Conservation (phyloP, 92 coral and sea anemone species). For the Plumapathes pennacea region DNA sequence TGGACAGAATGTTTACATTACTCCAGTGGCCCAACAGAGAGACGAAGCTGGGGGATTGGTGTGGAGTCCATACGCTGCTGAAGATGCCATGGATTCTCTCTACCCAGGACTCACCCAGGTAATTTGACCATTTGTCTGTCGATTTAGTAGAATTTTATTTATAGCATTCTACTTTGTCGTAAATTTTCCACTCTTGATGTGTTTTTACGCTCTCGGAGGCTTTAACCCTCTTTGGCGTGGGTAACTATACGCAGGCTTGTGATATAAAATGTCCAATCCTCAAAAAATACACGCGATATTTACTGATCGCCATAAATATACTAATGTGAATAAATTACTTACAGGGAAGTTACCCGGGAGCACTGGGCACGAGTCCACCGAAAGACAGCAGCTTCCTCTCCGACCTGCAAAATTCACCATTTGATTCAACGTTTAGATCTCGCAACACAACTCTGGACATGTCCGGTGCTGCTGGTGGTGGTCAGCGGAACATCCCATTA, state of each 20-base stretch:
- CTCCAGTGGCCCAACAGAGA: constrained; percentile 92
- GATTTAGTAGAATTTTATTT: too few species aligned
- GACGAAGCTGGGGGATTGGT: constrained; percentile 86
- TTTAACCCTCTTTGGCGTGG: too few species aligned
- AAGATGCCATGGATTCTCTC: constrained; percentile 85
- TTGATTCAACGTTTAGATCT: constrained; percentile 37
- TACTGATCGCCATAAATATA: neutral
- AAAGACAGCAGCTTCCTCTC: constrained; percentile 65
- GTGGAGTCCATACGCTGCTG: constrained; percentile 98
- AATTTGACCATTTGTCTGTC: too few species aligned
- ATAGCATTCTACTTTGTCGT: too few species aligned
- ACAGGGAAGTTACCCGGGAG: constrained; percentile 75
- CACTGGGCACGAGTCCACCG: constrained; percentile 71
- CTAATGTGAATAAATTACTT: too few species aligned
- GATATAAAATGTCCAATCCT: too few species aligned
- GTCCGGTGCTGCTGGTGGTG: constrained; percentile 41
- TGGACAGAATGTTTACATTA: constrained; percentile 80
- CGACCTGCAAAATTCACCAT: constrained; percentile 45
- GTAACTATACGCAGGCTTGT: too few species aligned
- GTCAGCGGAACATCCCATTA: constrained; percentile 59
- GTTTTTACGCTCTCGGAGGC: too few species aligned
- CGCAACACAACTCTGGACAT: constrained; percentile 86
- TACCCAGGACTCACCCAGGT: constrained; percentile 88
- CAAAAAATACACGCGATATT: too few species aligned
- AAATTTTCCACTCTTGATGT: too few species aligned